Conservation (phyloP, 2,888 invertebrate species). For the Eustalomyia histrio region DNA sequence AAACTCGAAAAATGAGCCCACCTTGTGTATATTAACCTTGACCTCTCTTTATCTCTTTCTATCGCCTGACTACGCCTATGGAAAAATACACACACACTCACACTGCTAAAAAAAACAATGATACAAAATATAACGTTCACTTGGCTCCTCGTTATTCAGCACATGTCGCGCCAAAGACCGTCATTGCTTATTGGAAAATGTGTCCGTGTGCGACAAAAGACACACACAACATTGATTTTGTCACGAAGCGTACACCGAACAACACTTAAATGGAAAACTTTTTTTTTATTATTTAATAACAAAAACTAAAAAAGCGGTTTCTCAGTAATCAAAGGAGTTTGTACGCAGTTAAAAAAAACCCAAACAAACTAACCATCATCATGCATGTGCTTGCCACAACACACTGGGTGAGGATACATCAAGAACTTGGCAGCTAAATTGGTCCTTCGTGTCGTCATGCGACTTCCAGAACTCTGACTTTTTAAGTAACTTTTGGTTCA, state of each 20-base stretch:
- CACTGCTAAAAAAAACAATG: slow-evolving; percentile 39
- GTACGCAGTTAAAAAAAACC: slow-evolving; percentile 42
- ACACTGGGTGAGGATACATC: not conserved
- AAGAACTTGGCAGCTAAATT: too few species aligned
- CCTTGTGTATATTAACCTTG: too few species aligned
- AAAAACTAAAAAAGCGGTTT: slow-evolving; percentile 51
- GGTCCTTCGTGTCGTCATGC: too few species aligned
- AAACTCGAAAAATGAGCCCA: too few species aligned
- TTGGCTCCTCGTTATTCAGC: slow-evolving; percentile 64
- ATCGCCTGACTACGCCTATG: not conserved
- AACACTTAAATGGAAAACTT: slow-evolving; percentile 65
- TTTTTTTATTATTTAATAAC: slow-evolving; percentile 28
- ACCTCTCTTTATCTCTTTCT: too few species aligned
- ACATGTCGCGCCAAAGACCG: slow-evolving; percentile 64
- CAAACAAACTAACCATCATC: slow-evolving; percentile 31
- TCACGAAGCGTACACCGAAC: slow-evolving; percentile 67
- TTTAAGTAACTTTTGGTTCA: too few species aligned
- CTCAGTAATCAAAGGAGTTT: slow-evolving; percentile 59
- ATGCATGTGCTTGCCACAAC: not conserved
- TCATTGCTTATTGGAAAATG: slow-evolving; percentile 61
- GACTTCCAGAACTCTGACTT: too few species aligned
- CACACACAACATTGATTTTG: slow-evolving; percentile 73
- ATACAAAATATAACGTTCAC: slow-evolving; percentile 58
- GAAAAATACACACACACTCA: slow-evolving; percentile 4
- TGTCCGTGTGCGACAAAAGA: slow-evolving; percentile 68